A percentile compares a stretch with the other conserved stretches of the same genome.
Conservation (phyloP, 2,888 invertebrate species). For the Athrips mouffetella region DNA sequence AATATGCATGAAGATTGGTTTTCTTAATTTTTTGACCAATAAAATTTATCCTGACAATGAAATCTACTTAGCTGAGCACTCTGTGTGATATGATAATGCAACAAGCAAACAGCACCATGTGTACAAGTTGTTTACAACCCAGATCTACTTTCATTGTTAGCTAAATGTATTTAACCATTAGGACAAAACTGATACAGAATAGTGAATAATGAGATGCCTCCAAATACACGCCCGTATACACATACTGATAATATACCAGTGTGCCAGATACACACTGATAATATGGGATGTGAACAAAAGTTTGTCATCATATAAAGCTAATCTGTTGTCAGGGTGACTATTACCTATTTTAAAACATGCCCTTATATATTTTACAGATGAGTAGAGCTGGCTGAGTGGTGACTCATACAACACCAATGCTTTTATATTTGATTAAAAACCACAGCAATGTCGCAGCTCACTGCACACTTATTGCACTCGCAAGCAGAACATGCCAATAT, state of each 20-base stretch:
- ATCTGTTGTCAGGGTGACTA: no score
- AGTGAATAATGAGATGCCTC: neutral
- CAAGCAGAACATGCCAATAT: no score
- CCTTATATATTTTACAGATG: neutral
- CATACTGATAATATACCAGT: no score
- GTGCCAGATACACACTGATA: no score
- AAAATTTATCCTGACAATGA: no score
- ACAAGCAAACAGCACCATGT: neutral
- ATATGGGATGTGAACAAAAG: no score
- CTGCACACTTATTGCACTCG: neutral
- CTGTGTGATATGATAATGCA: neutral
- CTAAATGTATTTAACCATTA: conserved; percentile 3
- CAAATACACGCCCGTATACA: neutral
- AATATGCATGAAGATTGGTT: no score
- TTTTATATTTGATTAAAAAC: no score
- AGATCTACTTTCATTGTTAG: neutral
- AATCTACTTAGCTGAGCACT: neutral
- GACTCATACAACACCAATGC: neutral
- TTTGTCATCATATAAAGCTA: no score
- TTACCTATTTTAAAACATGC: no score
- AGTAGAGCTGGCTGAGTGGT: neutral
- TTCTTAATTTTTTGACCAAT: no score
- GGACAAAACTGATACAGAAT: neutral
- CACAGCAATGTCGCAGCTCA: neutral
- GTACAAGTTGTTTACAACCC: neutral